These are phyloP conservation scores for Lamprotornis superbus DNA, from an alignment of 2,113 vertebrate genomes.

Conservation along the genomic window DNA sequence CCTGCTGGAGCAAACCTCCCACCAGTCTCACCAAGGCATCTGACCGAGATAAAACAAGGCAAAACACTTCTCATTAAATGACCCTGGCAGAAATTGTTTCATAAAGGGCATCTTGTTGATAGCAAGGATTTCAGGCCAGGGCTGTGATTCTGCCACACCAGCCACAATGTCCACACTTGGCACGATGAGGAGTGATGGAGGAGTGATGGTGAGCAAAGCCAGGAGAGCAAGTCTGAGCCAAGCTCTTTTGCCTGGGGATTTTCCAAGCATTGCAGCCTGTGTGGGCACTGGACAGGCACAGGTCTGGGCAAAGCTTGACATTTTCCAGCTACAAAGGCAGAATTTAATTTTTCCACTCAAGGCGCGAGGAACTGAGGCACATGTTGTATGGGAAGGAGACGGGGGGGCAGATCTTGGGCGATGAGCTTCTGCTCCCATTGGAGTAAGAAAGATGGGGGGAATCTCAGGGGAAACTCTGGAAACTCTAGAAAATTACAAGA, in stretches of 20 bases:
- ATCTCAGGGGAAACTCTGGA: not conserved
- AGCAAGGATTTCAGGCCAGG: not conserved
- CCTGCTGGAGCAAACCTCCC: fast-evolving
- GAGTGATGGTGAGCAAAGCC: not conserved
- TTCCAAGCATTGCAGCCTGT: not conserved
- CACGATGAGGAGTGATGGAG: not conserved
- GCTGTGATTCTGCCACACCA: not conserved
- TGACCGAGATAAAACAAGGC: not conserved
- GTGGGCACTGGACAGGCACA: not conserved
- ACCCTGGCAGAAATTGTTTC: not conserved
- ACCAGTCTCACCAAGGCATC: fast-evolving
- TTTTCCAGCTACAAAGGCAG: not conserved
- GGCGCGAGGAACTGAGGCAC: not conserved
- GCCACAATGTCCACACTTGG: not conserved
- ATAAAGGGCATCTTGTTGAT: not conserved
- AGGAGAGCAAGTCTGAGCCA: not conserved
- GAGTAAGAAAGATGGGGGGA: not conserved
- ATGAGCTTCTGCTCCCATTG: not conserved
- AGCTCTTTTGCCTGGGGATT: not conserved
- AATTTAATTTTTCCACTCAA: not conserved
- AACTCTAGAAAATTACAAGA: not conserved
- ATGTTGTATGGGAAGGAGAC: fast-evolving
- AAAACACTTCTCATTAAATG: not conserved
- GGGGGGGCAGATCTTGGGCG: fast-evolving
- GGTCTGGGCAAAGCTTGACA: not conserved